Percentiles rank a stretch among this genome's conserved stretches.
phyloP scores from a whole-genome alignment of 2,888 invertebrate genomes.

The Hermodice carunculata region DNA sequence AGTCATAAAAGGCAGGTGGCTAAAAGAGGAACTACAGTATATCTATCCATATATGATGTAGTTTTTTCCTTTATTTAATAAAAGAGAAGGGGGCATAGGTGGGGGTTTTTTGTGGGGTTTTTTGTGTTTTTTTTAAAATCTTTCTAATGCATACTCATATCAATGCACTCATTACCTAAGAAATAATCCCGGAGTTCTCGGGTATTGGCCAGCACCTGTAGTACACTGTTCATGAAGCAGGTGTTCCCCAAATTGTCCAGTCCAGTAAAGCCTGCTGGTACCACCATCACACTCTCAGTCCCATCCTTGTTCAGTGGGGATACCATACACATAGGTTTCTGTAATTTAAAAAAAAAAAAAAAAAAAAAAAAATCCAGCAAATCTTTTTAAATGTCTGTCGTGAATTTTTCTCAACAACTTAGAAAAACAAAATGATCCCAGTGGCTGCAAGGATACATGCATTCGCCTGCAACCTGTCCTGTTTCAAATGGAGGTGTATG shows the following conservation, averaged over 20 bases:
- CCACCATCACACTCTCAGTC: constrained; percentile 9
- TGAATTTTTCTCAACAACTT: neutral
- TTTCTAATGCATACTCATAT: no score
- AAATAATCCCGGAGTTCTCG: constrained; percentile 72
- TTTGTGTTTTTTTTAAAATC: no score
- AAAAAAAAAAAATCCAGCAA: neutral
- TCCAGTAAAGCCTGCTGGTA: constrained; percentile 69
- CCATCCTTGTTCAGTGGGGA: constrained; percentile 59
- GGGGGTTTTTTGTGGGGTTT: no score
- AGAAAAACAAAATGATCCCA: no score
- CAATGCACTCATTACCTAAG: constrained; percentile 61
- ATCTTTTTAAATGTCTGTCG: no score
- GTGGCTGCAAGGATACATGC: neutral
- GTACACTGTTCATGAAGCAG: constrained; percentile 73
- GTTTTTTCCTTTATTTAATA: no score
- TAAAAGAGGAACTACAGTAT: no score
- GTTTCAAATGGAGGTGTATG: no score
- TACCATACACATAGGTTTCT: constrained; percentile 68
- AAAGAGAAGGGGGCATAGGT: no score
- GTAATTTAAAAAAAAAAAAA: constrained; percentile 9
- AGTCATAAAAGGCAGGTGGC: no score
- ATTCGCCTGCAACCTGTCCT: no score
- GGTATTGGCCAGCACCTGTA: constrained; percentile 72
- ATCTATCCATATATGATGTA: no score
- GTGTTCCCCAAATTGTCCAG: constrained; percentile 73